Evolutionary conservation across 2,888 invertebrate genomes (phyloP).

Genomic region (Eledone cirrhosa): DNA sequence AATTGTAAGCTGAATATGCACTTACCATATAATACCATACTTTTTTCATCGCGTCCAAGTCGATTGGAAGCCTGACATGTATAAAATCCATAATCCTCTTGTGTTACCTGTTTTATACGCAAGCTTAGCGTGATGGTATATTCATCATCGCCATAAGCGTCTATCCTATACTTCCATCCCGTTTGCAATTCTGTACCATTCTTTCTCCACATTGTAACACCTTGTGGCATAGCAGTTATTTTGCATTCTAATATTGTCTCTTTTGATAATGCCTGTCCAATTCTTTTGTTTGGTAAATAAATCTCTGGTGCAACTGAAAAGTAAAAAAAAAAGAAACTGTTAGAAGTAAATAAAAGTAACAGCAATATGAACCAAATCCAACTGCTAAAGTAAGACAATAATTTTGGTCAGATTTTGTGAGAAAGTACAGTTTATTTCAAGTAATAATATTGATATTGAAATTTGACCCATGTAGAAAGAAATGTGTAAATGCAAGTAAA

Average conservation of each 20-base stretch:
- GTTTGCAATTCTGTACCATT: conserved; percentile 39
- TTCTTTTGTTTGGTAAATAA: conserved; percentile 43
- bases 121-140: conserved; percentile 47
- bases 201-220: conserved; percentile 52
- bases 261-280: conserved; percentile 52
- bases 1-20: neutral
- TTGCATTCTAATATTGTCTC: conserved; percentile 60
- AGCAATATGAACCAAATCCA: too few species aligned
- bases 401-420: too few species aligned
- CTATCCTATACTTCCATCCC: conserved; percentile 37
- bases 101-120: conserved; percentile 42
- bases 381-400: too few species aligned
- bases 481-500: too few species aligned
- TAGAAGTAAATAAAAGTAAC: too few species aligned
- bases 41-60: conserved; percentile 41
- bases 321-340: too few species aligned
- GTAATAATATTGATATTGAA: too few species aligned
- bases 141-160: conserved; percentile 37
- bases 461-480: too few species aligned
- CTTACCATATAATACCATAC: conserved; percentile 47
- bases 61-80: conserved; percentile 49
- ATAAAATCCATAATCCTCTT: conserved; percentile 48
- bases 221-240: conserved; percentile 59
- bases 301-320: conserved; percentile 51
- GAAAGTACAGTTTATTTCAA: too few species aligned